phyloP scores from a whole-genome alignment of 2,113 vertebrate species.

The Neomonachus schauinslandi region DNA sequence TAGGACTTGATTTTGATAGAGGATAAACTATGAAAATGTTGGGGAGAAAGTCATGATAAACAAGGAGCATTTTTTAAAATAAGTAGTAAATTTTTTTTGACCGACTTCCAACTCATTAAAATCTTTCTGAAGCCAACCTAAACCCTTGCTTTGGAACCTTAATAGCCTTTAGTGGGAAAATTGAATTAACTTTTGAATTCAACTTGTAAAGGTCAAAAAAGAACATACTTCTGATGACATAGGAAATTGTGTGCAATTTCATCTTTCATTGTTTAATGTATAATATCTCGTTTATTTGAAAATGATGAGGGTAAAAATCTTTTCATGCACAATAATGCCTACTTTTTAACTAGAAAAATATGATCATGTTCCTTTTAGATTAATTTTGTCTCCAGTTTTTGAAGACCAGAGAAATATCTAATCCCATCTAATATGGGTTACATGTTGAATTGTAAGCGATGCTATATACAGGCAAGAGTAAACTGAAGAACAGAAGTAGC shows the following conservation, averaged over 20 bases:
- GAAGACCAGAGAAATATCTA: slow-evolving; percentile 38
- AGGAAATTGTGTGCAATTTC: slow-evolving; percentile 68
- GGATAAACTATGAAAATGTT: slow-evolving; percentile 54
- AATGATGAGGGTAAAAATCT: background rate
- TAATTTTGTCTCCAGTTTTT: slow-evolving; percentile 57
- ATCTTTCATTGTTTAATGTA: slow-evolving; percentile 63
- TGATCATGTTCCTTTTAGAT: background rate
- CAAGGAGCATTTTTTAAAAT: slow-evolving; percentile 60
- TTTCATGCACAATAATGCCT: background rate
- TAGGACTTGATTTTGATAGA: slow-evolving; percentile 64
- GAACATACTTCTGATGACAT: slow-evolving; percentile 64
- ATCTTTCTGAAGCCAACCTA: slow-evolving; percentile 54
- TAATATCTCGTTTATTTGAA: slow-evolving; percentile 65
- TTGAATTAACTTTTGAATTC: slow-evolving; percentile 76
- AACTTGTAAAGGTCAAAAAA: slow-evolving; percentile 70
- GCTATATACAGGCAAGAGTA: background rate
- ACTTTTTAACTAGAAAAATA: slow-evolving; percentile 54
- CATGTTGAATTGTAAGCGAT: slow-evolving; percentile 61
- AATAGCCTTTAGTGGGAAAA: slow-evolving; percentile 69
- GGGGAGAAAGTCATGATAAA: slow-evolving; percentile 53
- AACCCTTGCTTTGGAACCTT: slow-evolving; percentile 57
- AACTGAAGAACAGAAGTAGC: background rate
- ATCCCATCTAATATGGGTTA: slow-evolving; percentile 7
- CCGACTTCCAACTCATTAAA: slow-evolving; percentile 69
- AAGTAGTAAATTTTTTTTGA: slow-evolving; percentile 72